Conservation (phyloP, 2,888 invertebrate genomes). For the Hypena proboscidalis region DNA sequence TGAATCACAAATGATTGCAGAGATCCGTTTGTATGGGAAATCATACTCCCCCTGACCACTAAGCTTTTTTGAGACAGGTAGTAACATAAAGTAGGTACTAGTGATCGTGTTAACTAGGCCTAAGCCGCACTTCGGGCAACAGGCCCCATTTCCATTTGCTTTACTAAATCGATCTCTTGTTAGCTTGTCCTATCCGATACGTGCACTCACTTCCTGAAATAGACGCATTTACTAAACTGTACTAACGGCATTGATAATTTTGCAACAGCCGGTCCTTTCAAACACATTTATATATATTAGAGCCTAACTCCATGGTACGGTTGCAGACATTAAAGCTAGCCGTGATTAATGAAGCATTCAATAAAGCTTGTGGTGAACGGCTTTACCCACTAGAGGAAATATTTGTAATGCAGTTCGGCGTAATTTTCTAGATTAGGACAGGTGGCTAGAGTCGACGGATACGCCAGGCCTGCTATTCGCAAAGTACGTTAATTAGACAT, state of each 20-base stretch:
- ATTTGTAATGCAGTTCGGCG: slow-evolving; percentile 17
- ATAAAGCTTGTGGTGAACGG: slow-evolving; percentile 23
- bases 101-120: too few relatives aligned
- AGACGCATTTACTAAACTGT: slow-evolving; percentile 36
- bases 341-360: slow-evolving; percentile 33
- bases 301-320: slow-evolving; percentile 19
- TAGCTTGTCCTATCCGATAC: slow-evolving; percentile 48
- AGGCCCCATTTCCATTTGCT: slow-evolving; percentile 47
- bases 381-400: slow-evolving; percentile 5
- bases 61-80: too few relatives aligned
- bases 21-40: too few relatives aligned
- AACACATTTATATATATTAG: slow-evolving; percentile 23
- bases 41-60: too few relatives aligned
- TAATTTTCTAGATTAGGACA: slow-evolving; percentile 10
- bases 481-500: neutral
- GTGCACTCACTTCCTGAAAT: slow-evolving; percentile 50
- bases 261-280: slow-evolving; percentile 31
- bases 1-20: too few relatives aligned
- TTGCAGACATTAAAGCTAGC: slow-evolving; percentile 22
- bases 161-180: slow-evolving; percentile 48
- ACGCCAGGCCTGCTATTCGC: neutral
- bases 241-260: slow-evolving; percentile 28
- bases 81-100: too few relatives aligned
- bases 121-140: slow-evolving; percentile 50
- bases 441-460: slow-evolving; percentile 7